Evolutionary conservation across 2,797 vertebrate genomes (phyloP), one percentile per base, ranked within the genome.

Genomic region (Paguma larvata): DNA sequence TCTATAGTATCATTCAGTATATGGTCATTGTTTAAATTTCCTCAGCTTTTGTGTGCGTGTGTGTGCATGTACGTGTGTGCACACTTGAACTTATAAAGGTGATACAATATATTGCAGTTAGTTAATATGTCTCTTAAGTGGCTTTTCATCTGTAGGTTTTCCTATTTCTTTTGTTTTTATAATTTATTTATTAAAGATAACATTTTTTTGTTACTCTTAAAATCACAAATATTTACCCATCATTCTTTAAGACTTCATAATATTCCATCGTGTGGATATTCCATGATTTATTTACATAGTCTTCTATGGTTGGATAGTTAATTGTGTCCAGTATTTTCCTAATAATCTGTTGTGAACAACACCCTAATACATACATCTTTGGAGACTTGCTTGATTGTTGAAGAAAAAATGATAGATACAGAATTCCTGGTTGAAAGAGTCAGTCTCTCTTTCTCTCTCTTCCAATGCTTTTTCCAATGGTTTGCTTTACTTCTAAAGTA

Each of bases 381-480:
- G n/a, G 38, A 90, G 41, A 91, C 5, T 85, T 88, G 30, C 16
- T 85, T 87, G 48, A 56, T 87, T 96, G 46, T 86, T 96, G 75
- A 94, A 92, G 65, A 96, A 94, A 94, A 95, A 77, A 68, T 23
- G 44, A 82, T 75, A 92, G 38, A 23, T 78, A 53, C 21, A 91
- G 41, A 97, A 56, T 63, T 85, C 2, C 41, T 68, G 18, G 9
- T 84, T 84, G 25, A 86, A 83, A 93, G 48, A 93, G n/a, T 72
- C 41, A 72, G 38, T 41, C 30, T n/a, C 8, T 72, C 7, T 87
- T 14, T 53, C 11, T 56, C 8, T 30, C 1, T 38, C 32, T 59
- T 59, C 10, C 32, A 48, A 2, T 94, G 14, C 62, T 92, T 95
- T 93, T 80, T 16, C 51, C 30, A 59, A 3, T 91, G 89, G 9